Evolutionary conservation across 2,888 invertebrate species (phyloP).

Genomic region (Holacanthella duospinosa): DNA sequence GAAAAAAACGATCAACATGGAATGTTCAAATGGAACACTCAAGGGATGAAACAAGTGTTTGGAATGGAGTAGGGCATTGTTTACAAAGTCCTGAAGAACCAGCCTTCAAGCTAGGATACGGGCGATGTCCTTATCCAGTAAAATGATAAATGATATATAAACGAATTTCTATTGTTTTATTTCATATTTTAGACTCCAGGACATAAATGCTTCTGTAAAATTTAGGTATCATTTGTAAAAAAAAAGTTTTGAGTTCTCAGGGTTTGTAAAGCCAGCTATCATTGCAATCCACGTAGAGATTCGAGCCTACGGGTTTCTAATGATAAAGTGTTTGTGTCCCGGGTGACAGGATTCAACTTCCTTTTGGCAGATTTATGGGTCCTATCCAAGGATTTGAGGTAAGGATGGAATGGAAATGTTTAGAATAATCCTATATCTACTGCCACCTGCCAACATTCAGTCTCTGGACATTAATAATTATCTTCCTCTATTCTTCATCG

Average conservation of each 20-base stretch:
- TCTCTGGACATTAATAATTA: neutral
- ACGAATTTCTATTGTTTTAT: neutral
- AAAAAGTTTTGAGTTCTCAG: too few species aligned
- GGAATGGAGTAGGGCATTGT: constrained; percentile 22
- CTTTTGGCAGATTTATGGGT: neutral
- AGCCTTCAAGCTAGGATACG: constrained; percentile 13
- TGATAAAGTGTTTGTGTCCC: neutral
- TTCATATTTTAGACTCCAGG: too few species aligned
- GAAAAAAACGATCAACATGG: constrained; percentile 21
- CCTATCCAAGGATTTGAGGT: too few species aligned
- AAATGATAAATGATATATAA: neutral
- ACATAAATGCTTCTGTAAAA: too few species aligned
- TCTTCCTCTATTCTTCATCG: neutral
- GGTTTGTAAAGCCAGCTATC: too few species aligned
- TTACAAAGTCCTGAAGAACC: constrained; percentile 23
- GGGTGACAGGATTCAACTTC: neutral
- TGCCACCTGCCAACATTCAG: neutral
- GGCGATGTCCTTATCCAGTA: constrained; percentile 11
- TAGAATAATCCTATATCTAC: neutral
- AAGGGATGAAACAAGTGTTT: constrained; percentile 14
- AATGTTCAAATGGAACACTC: constrained; percentile 7
- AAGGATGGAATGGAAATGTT: neutral
- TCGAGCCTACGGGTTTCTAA: neutral
- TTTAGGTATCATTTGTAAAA: neutral
- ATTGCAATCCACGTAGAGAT: neutral